Base-by-base conservation (phyloP, 2,113 vertebrate species). In the Platycercus adscitus region DNA sequence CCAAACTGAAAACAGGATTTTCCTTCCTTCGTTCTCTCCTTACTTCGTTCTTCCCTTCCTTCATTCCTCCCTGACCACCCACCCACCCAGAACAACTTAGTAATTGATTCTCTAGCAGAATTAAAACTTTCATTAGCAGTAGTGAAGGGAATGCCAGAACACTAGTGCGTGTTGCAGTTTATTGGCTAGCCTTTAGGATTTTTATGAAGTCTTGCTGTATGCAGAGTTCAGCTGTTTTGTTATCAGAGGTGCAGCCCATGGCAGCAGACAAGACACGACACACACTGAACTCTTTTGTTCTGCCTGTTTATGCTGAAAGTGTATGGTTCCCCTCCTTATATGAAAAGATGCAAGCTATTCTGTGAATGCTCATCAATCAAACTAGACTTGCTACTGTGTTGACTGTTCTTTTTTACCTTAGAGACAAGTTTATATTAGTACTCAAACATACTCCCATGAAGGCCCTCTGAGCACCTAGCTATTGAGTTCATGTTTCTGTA, bases 381-480 rank as follows among this genome's bases (percentile, higher is more conserved):
- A 78, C 50, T n/a, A 29, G 50, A 43, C 55, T 65, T 35, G 21
- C 49, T 75, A 24, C 49, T 31, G 33, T 7, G 0, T 39, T 72
- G n/a, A 17, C 49, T 73, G 31, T 31, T 88, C 49, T 60, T 26
- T 85, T 88, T 88, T 78, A 50, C 76, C 71, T 75, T 39, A 50
- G 76, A 96, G 76, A 91, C 49, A 75, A 78, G 75, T 88, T 91
- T 88, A 88, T 91, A 70, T 70, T 70, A 41, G 75, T 44, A 58
- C 33, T 46, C 58, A 86, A 78, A 47, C n/a, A 10, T 1, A 77
- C 69, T 55, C 75, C 19, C 29, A 21, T 37, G 39, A 84, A 90
- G 87, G 24, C 47, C 53, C 16, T 63, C 47, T 81, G 31, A 58
- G 69, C 28, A 60, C 47, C 60, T 64, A 23, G 28, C 71, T 70